These are phyloP conservation scores for Mycalesis mineus DNA, from an alignment of 2,888 invertebrate genomes.

Conservation along the genomic window DNA sequence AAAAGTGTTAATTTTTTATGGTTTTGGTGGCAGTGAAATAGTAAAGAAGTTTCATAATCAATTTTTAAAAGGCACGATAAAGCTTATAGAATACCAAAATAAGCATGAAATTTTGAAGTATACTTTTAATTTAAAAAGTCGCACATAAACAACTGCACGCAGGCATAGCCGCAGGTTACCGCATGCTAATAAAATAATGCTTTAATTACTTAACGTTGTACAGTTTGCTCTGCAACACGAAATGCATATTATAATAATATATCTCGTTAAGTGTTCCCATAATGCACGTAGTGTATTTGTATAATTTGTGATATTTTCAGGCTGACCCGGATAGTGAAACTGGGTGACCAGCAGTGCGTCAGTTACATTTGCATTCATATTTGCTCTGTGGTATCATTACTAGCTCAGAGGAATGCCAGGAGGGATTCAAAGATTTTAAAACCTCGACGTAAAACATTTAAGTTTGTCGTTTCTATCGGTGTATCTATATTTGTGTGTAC, in stretches of 20 bases:
- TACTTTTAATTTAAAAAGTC: too few relatives aligned
- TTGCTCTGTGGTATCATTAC: background rate
- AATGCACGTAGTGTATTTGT: slow-evolving; percentile 1
- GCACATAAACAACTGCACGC: too few relatives aligned
- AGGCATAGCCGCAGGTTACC: background rate
- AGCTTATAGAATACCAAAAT: too few relatives aligned
- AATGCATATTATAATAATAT: background rate
- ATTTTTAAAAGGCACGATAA: too few relatives aligned
- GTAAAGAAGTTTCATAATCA: too few relatives aligned
- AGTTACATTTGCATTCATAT: slow-evolving; percentile 7
- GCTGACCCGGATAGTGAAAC: slow-evolving; percentile 10
- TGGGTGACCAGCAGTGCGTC: slow-evolving; percentile 3
- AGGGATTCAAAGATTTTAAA: background rate
- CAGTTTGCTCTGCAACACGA: background rate
- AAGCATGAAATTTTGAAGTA: too few relatives aligned
- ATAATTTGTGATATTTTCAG: slow-evolving; percentile 10
- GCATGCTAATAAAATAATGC: background rate
- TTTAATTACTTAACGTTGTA: background rate
- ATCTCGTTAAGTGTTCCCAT: slow-evolving; percentile 2
- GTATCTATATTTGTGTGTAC: too few relatives aligned
- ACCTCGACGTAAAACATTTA: too few relatives aligned
- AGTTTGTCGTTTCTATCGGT: too few relatives aligned
- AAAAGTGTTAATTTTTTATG: too few relatives aligned
- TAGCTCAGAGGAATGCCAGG: background rate
- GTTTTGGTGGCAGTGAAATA: too few relatives aligned